These are phyloP conservation scores for Zaprionus camerounensis DNA, from an alignment of 1,140 invertebrate genomes.

Conservation along the genomic window DNA sequence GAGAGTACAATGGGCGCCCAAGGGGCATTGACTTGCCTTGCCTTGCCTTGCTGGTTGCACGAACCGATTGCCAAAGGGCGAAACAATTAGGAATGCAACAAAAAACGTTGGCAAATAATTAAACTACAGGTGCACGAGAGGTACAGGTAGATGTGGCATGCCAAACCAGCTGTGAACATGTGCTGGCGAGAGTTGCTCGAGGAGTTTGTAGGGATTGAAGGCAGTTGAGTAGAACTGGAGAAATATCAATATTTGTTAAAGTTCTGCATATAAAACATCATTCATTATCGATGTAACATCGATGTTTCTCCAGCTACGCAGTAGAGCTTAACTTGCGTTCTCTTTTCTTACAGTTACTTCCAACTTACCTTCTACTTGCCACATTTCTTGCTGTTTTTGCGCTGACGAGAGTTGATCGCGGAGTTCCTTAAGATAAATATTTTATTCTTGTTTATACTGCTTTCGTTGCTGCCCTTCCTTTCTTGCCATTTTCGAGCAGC, in stretches of 20 bases:
- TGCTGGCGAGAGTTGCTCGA: background rate
- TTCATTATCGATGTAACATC: no score
- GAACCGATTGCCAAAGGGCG: slow-evolving; percentile 20
- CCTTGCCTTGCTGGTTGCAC: slow-evolving; percentile 2
- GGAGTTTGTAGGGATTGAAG: background rate
- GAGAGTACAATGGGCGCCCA: slow-evolving; percentile 17
- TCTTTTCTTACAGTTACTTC: no score
- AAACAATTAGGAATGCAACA: slow-evolving; percentile 36
- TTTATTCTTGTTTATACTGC: no score
- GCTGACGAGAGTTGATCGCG: background rate
- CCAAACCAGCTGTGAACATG: background rate
- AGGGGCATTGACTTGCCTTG: slow-evolving; percentile 25
- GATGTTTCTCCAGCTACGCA: no score
- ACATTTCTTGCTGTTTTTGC: background rate
- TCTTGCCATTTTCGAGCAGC: no score
- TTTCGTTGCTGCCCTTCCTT: no score
- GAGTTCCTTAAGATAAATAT: no score
- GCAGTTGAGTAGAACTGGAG: background rate
- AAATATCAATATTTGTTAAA: no score
- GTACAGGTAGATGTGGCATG: background rate
- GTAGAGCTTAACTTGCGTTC: no score
- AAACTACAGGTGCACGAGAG: slow-evolving; percentile 24
- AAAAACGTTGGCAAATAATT: slow-evolving; percentile 40
- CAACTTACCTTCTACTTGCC: background rate
- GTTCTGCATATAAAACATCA: no score